A percentile compares a stretch with the other conserved stretches of the same genome.
phyloP scores from a whole-genome alignment of 2,888 invertebrate genomes.

The Macrosiphum euphorbiae region DNA sequence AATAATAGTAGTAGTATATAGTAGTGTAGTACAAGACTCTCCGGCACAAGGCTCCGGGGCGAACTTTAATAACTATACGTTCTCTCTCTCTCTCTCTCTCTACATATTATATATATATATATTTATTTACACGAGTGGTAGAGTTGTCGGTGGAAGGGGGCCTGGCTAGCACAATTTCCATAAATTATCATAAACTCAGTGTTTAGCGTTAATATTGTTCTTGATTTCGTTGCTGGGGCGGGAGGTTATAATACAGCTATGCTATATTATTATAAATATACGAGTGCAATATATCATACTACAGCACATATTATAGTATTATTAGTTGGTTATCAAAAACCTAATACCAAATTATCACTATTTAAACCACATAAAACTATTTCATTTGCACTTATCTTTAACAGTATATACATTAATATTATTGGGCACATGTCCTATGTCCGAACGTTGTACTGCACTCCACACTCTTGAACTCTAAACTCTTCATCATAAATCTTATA shows the following conservation, averaged over 20 bases:
- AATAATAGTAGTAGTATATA: not conserved
- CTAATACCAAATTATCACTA: not conserved
- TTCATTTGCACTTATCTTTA: not conserved
- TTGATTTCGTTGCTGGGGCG: slow-evolving; percentile 39
- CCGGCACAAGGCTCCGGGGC: slow-evolving; percentile 55
- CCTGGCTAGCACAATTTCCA: slow-evolving; percentile 15
- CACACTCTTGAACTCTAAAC: not conserved
- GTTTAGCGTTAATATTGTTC: slow-evolving; percentile 57
- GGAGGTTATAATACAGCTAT: not conserved
- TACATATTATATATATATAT: not conserved
- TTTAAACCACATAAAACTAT: not conserved
- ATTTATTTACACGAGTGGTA: not conserved
- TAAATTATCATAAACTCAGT: slow-evolving; percentile 61
- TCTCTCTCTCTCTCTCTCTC: not conserved
- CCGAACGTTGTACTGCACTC: not conserved
- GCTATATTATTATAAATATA: not conserved
- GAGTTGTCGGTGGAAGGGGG: not conserved
- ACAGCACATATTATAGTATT: not conserved
- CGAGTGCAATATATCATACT: not conserved
- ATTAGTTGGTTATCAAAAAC: not conserved
- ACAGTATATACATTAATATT: not conserved
- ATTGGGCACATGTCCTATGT: not conserved
- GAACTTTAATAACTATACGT: slow-evolving; percentile 56
- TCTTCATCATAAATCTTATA: not conserved
- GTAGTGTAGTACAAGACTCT: slow-evolving; percentile 47